Percentiles rank a stretch among this genome's conserved stretches.
Conservation (phyloP, 2,888 invertebrate genomes). For the Venusia cambrica region DNA sequence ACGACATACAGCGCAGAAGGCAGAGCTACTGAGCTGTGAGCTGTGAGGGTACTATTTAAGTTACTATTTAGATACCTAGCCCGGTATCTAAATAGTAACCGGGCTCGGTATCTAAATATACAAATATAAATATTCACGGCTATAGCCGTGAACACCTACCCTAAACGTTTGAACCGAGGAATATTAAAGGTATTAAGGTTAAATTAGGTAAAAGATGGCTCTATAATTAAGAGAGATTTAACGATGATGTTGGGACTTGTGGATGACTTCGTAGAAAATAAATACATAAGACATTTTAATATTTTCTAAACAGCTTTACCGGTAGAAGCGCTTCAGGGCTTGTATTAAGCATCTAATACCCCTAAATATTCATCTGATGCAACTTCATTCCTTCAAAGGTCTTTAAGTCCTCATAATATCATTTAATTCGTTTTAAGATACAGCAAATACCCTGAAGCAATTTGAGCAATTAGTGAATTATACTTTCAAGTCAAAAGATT, state of each 20-base stretch:
- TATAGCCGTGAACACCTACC: too few relatives aligned
- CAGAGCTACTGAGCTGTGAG: too few relatives aligned
- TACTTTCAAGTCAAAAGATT: conserved; percentile 31
- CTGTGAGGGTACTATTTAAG: too few relatives aligned
- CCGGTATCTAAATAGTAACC: too few relatives aligned
- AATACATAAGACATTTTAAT: conserved; percentile 6
- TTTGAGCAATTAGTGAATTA: conserved; percentile 47
- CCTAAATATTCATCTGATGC: conserved; percentile 11
- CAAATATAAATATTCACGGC: too few relatives aligned
- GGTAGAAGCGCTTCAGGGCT: conserved; percentile 4
- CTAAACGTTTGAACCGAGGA: too few relatives aligned
- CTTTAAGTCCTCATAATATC: conserved; percentile 12
- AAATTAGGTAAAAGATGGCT: conserved; percentile 6
- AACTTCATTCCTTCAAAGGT: conserved; percentile 7
- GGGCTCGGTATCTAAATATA: too few relatives aligned
- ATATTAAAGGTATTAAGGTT: too few relatives aligned
- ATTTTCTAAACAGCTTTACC: conserved; percentile 11
- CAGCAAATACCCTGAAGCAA: conserved; percentile 42
- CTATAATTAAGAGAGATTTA: conserved; percentile 11
- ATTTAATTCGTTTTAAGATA: conserved; percentile 27
- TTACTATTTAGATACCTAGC: too few relatives aligned
- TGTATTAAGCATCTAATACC: conserved; percentile 10
- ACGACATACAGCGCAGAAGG: too few relatives aligned
- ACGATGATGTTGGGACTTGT: too few relatives aligned
- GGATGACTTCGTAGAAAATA: too few relatives aligned